Evolutionary conservation across 2,888 invertebrate genomes (phyloP).

Genomic region (Polydrusus pterygomalis): DNA sequence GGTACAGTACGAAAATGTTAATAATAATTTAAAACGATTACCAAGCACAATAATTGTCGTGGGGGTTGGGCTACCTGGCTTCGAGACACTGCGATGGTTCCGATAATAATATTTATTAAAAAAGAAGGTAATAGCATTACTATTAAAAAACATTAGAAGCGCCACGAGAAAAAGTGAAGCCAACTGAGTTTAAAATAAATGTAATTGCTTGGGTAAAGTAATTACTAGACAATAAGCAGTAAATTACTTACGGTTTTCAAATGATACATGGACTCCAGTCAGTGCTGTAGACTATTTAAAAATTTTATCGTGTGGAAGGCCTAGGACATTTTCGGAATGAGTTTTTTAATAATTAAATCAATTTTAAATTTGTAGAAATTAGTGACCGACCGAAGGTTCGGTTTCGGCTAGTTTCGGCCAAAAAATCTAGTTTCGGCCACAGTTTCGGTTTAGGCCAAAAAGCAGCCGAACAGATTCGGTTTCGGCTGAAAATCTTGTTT

Average conservation of each 20-base stretch:
- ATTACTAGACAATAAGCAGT: conserved; percentile 38
- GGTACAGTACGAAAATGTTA: conserved; percentile 15
- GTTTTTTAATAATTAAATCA: too few species aligned
- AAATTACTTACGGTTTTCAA: conserved; percentile 30
- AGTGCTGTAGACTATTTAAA: conserved; percentile 15
- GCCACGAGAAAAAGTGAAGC: conserved; percentile 38
- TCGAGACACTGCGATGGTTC: conserved; percentile 22
- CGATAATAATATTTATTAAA: conserved; percentile 45
- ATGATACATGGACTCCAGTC: conserved; percentile 17
- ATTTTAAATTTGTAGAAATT: too few species aligned
- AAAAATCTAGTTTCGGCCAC: too few species aligned
- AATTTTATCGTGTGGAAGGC: not conserved
- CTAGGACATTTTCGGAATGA: too few species aligned
- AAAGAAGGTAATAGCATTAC: conserved; percentile 42
- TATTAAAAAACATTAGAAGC: conserved; percentile 41
- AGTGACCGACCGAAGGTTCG: too few species aligned
- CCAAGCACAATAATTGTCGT: conserved; percentile 33
- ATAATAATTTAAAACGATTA: conserved; percentile 40
- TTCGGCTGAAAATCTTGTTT: too few species aligned
- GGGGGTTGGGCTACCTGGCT: conserved; percentile 36
- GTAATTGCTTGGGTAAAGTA: conserved; percentile 38
- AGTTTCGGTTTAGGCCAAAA: too few species aligned
- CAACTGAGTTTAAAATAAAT: conserved; percentile 33
- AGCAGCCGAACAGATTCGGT: too few species aligned
- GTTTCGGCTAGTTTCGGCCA: too few species aligned